Evolutionary conservation across 2,113 vertebrate species (phyloP), one percentile per base, ranked within the genome.

Genomic region (Rhabdomys dilectus): DNA sequence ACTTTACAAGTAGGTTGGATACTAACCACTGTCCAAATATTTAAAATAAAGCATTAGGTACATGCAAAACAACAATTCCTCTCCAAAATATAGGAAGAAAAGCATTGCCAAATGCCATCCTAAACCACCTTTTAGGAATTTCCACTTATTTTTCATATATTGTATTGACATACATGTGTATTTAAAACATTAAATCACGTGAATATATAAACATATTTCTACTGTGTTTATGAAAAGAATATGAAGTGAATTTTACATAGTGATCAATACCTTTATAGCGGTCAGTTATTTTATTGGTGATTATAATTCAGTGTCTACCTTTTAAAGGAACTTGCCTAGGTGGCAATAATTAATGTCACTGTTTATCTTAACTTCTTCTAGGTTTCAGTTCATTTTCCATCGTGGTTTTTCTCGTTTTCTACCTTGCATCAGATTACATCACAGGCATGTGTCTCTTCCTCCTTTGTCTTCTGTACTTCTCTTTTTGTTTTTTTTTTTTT

Each of bases 401-500:
- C 53, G 94, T 96, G 91, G 29, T 68, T 97, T 94, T 95, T 96
- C 90, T 98, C 81, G 58, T 94, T 95, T 97, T 97, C 97, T 92
- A 90, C 80, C 64, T 68, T 94, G 68, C 94, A 93, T 70, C 78
- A 96, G 73, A 95, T 97, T 97, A 95, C 93, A 97, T 96, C 94
- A 97, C 60, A 73, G 53, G 78, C 93, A 96, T 68, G 90, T 66
- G 95, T 91, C 88, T 98, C 96, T 97, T 96, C 96, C 95, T 94
- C 95, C 91, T 98, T 97, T 98, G 98, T 94, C 95, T 98, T 98
- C 95, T 95, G 53, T 97, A 95, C 89, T 97, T 97, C 96, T 91
- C 97, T 97, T 93, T 97, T 97, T 98, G 97, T 97, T 97, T 48
- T 78, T 73, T 17, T 97, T 97, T 48, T 78, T 73, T 17, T 10